phyloP scores from a whole-genome alignment of 2,113 vertebrate genomes.

The Nycticebus coucang region DNA sequence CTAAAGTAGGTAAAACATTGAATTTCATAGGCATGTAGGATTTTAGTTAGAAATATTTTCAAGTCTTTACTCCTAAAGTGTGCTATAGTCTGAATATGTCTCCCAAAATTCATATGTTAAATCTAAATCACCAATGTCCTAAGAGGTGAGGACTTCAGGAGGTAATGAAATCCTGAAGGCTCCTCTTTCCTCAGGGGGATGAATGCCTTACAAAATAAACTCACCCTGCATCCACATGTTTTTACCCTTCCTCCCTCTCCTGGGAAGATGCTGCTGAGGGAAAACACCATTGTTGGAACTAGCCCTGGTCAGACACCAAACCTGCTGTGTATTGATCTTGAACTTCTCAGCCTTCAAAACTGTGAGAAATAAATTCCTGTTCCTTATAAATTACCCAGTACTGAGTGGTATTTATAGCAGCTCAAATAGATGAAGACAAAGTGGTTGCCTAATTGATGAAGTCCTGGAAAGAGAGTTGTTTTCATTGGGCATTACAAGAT shows the following conservation, averaged over 20 bases:
- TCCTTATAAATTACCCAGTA: not conserved
- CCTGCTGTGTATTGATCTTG: not conserved
- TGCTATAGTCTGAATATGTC: not conserved
- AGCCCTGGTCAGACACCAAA: not conserved
- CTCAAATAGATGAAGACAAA: not conserved
- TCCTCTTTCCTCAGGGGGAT: accelerated
- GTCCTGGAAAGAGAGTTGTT: not conserved
- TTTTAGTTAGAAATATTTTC: not conserved
- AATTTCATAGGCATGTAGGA: not conserved
- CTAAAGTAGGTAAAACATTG: not conserved
- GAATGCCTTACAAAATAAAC: not conserved
- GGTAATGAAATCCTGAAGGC: not conserved
- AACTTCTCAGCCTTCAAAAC: not conserved
- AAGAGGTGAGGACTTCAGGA: not conserved
- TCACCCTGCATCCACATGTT: not conserved
- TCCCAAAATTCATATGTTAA: not conserved
- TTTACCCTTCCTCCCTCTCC: not conserved
- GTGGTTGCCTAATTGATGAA: not conserved
- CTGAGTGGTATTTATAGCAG: not conserved
- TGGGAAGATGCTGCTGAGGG: too few species aligned
- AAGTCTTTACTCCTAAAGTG: not conserved
- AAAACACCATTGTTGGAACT: not conserved
- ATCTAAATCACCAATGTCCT: not conserved
- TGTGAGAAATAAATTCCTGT: not conserved
- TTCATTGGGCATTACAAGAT: not conserved